Conservation (phyloP, 2,797 vertebrate genomes). For the Gambusia yucatana region DNA sequence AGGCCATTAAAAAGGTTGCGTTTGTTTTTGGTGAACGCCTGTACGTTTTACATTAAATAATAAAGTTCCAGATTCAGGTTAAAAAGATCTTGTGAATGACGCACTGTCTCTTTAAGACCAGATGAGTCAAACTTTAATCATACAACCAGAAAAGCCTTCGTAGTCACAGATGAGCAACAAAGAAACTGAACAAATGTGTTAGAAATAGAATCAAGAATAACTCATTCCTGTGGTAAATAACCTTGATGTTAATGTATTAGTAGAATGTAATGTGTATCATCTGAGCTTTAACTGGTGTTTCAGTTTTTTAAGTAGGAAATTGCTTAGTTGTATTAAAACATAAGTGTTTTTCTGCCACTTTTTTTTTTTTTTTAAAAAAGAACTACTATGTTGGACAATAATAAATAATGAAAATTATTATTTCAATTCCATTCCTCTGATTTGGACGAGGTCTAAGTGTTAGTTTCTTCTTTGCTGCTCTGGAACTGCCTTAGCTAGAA, state of each 20-base stretch:
- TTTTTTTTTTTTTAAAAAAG: too few species aligned
- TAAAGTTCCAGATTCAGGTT: slow-evolving; percentile 27
- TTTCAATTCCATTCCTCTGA: neutral
- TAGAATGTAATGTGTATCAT: neutral
- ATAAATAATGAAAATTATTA: neutral
- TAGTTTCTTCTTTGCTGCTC: too few species aligned
- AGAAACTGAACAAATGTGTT: slow-evolving; percentile 6
- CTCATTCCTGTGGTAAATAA: slow-evolving; percentile 29
- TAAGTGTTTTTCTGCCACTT: neutral
- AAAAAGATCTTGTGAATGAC: slow-evolving; percentile 36
- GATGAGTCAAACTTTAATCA: slow-evolving; percentile 50
- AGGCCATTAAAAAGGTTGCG: slow-evolving; percentile 26
- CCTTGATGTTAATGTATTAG: neutral
- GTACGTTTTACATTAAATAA: slow-evolving; percentile 33
- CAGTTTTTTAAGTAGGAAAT: neutral
- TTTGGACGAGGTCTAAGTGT: neutral
- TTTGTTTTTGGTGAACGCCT: slow-evolving; percentile 17
- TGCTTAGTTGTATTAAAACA: neutral
- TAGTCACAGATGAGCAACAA: slow-evolving; percentile 20
- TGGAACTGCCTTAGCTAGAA: too few species aligned
- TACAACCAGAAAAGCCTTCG: slow-evolving; percentile 9
- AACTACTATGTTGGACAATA: neutral
- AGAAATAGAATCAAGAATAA: neutral
- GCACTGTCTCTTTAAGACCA: slow-evolving; percentile 48
- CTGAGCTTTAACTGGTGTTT: too few species aligned